Percentiles rank a stretch among this genome's conserved stretches.
Evolutionary conservation across 2,113 vertebrate genomes (phyloP).

Genomic region (Chaenogobius annularis): DNA sequence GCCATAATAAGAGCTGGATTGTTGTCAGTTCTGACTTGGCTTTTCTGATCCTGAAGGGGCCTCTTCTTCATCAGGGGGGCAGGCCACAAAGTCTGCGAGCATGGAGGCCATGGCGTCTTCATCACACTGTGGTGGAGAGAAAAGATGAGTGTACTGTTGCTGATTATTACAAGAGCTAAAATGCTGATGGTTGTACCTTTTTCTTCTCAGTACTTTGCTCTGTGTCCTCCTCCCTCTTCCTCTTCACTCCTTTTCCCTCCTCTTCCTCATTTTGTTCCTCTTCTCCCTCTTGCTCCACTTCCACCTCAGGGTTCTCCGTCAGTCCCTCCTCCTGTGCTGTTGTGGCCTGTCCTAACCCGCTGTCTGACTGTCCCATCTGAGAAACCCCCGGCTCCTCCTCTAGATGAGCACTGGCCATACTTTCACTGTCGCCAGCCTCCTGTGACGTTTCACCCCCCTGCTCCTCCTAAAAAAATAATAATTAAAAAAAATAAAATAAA

Average conservation of each 20-base stretch:
- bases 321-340: conserved; percentile 24
- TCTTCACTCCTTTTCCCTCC: conserved; percentile 70
- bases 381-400: conserved; percentile 35
- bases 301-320: neutral
- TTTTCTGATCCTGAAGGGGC: conserved; percentile 53
- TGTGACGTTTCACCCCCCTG: conserved; percentile 13
- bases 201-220: conserved; percentile 70
- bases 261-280: conserved; percentile 35
- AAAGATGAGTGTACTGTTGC: neutral
- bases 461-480: too few species aligned
- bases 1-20: conserved; percentile 6
- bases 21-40: neutral
- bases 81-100: conserved; percentile 89
- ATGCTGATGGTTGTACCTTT: conserved; percentile 57
- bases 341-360: neutral
- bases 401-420: neutral
- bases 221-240: conserved; percentile 71
- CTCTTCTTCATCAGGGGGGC: conserved; percentile 85
- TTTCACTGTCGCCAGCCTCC: conserved; percentile 15
- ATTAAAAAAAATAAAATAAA: neutral
- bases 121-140: conserved; percentile 58
- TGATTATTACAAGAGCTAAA: neutral
- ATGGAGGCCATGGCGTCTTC: conserved; percentile 85
- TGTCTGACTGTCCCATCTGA: neutral
- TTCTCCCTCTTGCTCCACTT: conserved; percentile 12